These are phyloP conservation scores for Leptoteleia sp. DNA, from an alignment of 1,140 invertebrate species.

Conservation along the genomic window DNA sequence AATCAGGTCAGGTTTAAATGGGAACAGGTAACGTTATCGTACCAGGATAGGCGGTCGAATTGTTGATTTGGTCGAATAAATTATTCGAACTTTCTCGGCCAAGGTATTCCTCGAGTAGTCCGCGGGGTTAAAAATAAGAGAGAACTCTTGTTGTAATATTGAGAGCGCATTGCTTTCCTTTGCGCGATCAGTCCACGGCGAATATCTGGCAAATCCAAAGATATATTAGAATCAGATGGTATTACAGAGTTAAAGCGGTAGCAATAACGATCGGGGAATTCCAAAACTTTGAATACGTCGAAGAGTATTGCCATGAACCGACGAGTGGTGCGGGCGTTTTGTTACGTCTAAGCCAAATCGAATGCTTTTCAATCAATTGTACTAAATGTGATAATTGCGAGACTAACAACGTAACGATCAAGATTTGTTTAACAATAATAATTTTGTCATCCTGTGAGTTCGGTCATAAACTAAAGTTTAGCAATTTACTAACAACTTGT, in stretches of 20 bases:
- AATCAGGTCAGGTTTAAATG: slow-evolving; percentile 33
- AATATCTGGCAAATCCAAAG: slow-evolving; percentile 48
- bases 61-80: slow-evolving; percentile 40
- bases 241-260: slow-evolving; percentile 47
- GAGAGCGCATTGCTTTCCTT: slow-evolving; percentile 32
- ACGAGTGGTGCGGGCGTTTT: slow-evolving; percentile 14
- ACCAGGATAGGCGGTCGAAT: slow-evolving; percentile 29
- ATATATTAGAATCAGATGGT: slow-evolving; percentile 53
- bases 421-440: slow-evolving; percentile 54
- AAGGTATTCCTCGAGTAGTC: slow-evolving; percentile 11
- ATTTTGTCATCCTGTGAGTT: slow-evolving; percentile 31
- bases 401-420: slow-evolving; percentile 24
- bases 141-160: slow-evolving; percentile 16
- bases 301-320: slow-evolving; percentile 13
- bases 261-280: slow-evolving; percentile 52
- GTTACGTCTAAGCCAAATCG: slow-evolving; percentile 36
- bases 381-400: slow-evolving; percentile 22
- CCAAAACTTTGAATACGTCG: slow-evolving; percentile 46
- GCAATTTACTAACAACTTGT: slow-evolving; percentile 35
- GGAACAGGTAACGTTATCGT: slow-evolving; percentile 14
- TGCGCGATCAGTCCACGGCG: slow-evolving; percentile 20
- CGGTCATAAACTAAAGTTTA: slow-evolving; percentile 17
- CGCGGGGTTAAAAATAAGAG: slow-evolving; percentile 12
- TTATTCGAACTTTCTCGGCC: slow-evolving; percentile 1
- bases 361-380: slow-evolving; percentile 34